phyloP scores from a whole-genome alignment of 2,797 vertebrate species.

The Smutsia temminckii region DNA sequence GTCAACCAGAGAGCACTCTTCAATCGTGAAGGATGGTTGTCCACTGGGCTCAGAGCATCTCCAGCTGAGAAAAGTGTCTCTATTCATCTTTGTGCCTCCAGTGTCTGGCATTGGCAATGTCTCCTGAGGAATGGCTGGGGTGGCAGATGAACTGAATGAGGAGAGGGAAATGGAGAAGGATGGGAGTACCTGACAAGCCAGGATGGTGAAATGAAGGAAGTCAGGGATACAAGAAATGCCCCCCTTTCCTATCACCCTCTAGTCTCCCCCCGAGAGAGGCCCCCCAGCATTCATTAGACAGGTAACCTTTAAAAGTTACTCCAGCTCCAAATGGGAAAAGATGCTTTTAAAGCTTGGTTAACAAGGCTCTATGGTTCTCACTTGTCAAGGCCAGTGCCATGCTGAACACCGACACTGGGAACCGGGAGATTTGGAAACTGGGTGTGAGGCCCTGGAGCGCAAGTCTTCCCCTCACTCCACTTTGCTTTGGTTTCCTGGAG shows the following conservation, averaged over 20 bases:
- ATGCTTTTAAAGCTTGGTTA: constrained; percentile 49
- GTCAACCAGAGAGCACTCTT: neutral
- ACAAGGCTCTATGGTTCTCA: neutral
- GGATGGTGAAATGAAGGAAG: neutral
- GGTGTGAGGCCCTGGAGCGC: neutral
- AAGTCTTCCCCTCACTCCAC: neutral
- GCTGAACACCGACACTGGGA: neutral
- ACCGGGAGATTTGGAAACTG: neutral
- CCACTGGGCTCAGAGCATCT: neutral
- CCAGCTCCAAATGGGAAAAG: constrained; percentile 21
- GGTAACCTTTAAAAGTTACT: neutral
- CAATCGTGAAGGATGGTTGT: neutral
- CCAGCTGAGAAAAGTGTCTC: neutral
- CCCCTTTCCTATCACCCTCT: neutral
- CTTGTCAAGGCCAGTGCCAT: neutral
- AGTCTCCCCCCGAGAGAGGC: neutral
- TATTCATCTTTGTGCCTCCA: constrained; percentile 16
- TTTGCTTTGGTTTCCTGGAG: neutral
- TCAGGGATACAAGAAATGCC: neutral
- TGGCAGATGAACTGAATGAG: neutral
- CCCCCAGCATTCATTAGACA: neutral
- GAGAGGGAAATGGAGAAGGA: neutral
- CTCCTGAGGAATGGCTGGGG: neutral
- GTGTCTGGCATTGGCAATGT: neutral
- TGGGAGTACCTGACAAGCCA: neutral